A percentile compares a stretch with the other conserved stretches of the same genome.
Conservation (phyloP, 2,797 vertebrate genomes). For the Phataginus tetradactyla region DNA sequence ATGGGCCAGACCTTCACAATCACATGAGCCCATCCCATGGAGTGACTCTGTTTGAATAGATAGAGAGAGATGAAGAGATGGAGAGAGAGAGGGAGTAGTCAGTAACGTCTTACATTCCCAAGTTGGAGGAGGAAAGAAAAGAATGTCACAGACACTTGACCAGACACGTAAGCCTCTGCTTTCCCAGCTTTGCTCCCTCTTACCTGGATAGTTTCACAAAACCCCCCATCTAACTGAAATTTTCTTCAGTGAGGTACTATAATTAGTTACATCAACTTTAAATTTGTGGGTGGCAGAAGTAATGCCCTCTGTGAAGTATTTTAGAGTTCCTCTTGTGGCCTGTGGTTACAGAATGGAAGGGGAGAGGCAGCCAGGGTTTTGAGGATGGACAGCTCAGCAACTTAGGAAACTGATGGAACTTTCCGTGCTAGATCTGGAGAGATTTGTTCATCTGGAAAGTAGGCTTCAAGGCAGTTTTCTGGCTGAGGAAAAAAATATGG, state of each 20-base stretch:
- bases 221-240: not conserved
- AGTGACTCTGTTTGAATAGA: not conserved
- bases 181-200: not conserved
- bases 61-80: too few relatives aligned
- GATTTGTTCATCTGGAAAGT: constrained; percentile 25
- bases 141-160: too few relatives aligned
- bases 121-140: too few relatives aligned
- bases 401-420: constrained; percentile 23
- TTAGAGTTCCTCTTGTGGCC: constrained; percentile 36
- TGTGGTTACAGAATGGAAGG: constrained; percentile 28
- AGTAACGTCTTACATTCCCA: not conserved
- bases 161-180: not conserved
- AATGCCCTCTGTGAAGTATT: not conserved
- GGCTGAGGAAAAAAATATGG: not conserved
- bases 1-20: not conserved
- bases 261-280: not conserved
- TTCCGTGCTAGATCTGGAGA: not conserved
- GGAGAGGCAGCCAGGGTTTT: constrained; percentile 18
- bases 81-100: too few relatives aligned
- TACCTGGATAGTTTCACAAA: not conserved
- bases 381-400: constrained; percentile 12
- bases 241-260: not conserved
- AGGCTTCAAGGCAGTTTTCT: not conserved
- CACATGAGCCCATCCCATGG: not conserved
- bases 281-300: not conserved